Base-by-base conservation (phyloP, 2,888 invertebrate species). In the Automeris io region DNA sequence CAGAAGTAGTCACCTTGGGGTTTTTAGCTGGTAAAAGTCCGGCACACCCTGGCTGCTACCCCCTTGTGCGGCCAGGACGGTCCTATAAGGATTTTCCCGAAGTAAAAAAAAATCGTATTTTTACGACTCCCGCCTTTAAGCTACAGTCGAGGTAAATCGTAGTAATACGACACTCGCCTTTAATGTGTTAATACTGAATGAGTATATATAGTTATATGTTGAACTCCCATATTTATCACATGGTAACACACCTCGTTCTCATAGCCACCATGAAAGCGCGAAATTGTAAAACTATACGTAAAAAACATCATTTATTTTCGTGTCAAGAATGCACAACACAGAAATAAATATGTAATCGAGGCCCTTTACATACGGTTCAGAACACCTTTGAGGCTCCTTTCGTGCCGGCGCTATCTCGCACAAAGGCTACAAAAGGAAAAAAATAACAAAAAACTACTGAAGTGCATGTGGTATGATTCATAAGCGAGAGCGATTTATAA, bases 291-390 rank as follows among this genome's bases (percentile, higher is more conserved):
- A 63, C 54, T 55, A 49, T 54, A 51, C 54, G 58, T 61, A 70
- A 69, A 70, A 73, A 60, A 68, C 75, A 73, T 77, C 79, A 81
- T 79, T 77, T 81, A 81, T 80, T 81, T 78, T 79, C 60, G 58
- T 73, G 82, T 81, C 83, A 82, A 72, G 79, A 83, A 82, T 81
- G 78, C 66, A 72, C 57, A 79, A 79, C 74, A 81, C 78, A 76
- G 78, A 82, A 86, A 86, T 86, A 83, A 83, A 85, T 83, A 85
- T 83, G 76, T 82, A 79, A 76, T 73, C 67, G 76, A 70, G 70
- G 73, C 71, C 73, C 71, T 76, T 77, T 73, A 72, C 67, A 60
- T 79, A 75, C 75, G 78, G 76, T 79, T 74, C 70, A 66, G 75
- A 80, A 78, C 76, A 79, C 75, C 78, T 76, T 79, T 77, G 59